Conservation (phyloP, 2,797 vertebrate species). For the Parauchenoglanis punctatus region DNA sequence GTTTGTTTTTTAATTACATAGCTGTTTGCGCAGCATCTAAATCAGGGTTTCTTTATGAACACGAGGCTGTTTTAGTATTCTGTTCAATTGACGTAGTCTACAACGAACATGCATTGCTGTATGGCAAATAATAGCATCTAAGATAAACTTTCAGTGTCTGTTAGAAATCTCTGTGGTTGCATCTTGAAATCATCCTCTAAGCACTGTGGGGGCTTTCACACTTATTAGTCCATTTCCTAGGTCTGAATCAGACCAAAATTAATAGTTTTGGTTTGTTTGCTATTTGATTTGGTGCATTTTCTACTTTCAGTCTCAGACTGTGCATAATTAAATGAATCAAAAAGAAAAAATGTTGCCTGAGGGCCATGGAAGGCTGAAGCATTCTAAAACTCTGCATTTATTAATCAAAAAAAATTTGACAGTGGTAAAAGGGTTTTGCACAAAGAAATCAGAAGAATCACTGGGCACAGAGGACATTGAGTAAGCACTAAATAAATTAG, state of each 20-base stretch:
- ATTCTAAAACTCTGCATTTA: not conserved
- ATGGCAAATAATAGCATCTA: slow-evolving; percentile 10
- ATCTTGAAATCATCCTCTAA: slow-evolving; percentile 23
- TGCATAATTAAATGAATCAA: slow-evolving; percentile 7
- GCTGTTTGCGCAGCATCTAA: slow-evolving; percentile 2
- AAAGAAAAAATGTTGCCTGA: not conserved
- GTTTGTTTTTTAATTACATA: slow-evolving; percentile 18
- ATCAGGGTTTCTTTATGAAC: slow-evolving; percentile 7
- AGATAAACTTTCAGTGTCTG: not conserved
- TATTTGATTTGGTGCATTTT: not conserved
- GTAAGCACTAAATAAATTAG: not conserved
- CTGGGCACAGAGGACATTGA: not conserved
- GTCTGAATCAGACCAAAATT: not conserved
- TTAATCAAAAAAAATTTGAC: not conserved
- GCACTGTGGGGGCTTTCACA: not conserved
- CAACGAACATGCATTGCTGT: not conserved
- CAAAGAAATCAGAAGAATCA: not conserved
- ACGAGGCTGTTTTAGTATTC: slow-evolving; percentile 9
- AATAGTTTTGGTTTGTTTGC: not conserved
- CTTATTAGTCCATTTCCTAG: not conserved
- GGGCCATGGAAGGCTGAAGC: not conserved
- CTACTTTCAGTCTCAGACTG: not conserved
- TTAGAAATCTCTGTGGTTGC: not conserved
- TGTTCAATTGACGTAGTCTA: not conserved
- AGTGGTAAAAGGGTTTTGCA: not conserved